Percentiles rank a stretch among this genome's conserved stretches.
These are phyloP conservation scores for Spea hammondii DNA, from an alignment of 2,797 vertebrate species.

Conservation along the genomic window DNA sequence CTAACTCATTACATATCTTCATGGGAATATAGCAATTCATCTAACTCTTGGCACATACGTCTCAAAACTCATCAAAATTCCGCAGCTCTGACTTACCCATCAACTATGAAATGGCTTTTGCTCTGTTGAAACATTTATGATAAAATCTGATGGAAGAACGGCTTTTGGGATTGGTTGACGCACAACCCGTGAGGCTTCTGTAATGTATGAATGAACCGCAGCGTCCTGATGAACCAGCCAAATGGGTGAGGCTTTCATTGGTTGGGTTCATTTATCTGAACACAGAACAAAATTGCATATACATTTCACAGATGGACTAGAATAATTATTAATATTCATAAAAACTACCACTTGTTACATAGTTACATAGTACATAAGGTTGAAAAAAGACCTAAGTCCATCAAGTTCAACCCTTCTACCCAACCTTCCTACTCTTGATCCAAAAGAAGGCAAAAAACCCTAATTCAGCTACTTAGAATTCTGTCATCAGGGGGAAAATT, in stretches of 20 bases:
- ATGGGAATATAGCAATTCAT: constrained; percentile 47
- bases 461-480: too few species aligned
- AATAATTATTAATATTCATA: too few species aligned
- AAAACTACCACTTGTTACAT: too few species aligned
- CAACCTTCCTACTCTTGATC: too few species aligned
- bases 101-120: constrained; percentile 50
- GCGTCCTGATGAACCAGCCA: constrained; percentile 9
- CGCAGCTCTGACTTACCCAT: constrained; percentile 33
- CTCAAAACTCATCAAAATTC: constrained; percentile 49
- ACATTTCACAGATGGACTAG: too few species aligned
- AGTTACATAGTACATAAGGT: too few species aligned
- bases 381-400: too few species aligned
- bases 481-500: too few species aligned
- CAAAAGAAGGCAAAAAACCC: too few species aligned
- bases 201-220: constrained; percentile 16
- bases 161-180: constrained; percentile 27
- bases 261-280: constrained; percentile 12
- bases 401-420: too few species aligned
- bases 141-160: constrained; percentile 37
- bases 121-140: constrained; percentile 42
- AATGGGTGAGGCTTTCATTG: background rate
- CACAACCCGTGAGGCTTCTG: constrained; percentile 23
- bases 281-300: background rate
- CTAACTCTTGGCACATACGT: constrained; percentile 38
- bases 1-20: constrained; percentile 46